These are phyloP conservation scores for Tiliacea citrago DNA, from an alignment of 2,888 invertebrate species.

Conservation along the genomic window DNA sequence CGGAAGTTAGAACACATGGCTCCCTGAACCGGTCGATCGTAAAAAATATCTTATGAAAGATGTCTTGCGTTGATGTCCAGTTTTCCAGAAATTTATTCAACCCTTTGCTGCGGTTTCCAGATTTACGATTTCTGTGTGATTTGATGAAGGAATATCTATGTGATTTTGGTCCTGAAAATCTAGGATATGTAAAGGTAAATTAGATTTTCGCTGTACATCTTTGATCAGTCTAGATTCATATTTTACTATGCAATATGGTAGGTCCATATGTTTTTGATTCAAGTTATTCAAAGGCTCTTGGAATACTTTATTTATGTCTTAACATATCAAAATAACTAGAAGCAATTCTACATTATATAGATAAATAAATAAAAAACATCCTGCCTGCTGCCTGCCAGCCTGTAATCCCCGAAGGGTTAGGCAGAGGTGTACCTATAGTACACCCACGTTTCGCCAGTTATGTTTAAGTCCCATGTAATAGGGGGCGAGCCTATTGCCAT, in stretches of 20 bases:
- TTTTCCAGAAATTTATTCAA: conserved; percentile 60
- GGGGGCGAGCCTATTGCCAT: no score
- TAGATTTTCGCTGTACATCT: conserved; percentile 9
- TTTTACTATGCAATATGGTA: not conserved
- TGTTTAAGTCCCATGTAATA: no score
- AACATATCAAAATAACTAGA: no score
- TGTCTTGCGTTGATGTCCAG: conserved; percentile 51
- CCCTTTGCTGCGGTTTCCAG: conserved; percentile 38
- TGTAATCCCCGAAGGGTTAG: no score
- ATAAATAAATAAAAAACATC: no score
- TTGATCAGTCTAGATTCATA: conserved; percentile 22
- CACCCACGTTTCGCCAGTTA: no score
- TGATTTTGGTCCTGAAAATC: not conserved
- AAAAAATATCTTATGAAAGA: conserved; percentile 63
- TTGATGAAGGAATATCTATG: conserved; percentile 37
- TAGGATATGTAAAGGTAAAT: conserved; percentile 39
- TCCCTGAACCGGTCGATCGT: conserved; percentile 57
- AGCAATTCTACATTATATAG: no score
- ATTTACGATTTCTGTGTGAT: conserved; percentile 40
- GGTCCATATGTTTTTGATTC: not conserved
- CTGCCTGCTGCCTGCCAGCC: no score
- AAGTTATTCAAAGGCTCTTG: not conserved
- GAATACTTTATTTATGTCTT: not conserved
- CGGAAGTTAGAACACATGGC: conserved; percentile 68
- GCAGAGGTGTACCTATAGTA: no score